A percentile compares a stretch with the other conserved stretches of the same genome.
Evolutionary conservation across 2,113 vertebrate genomes (phyloP).

Genomic region (Otocyon megalotis): DNA sequence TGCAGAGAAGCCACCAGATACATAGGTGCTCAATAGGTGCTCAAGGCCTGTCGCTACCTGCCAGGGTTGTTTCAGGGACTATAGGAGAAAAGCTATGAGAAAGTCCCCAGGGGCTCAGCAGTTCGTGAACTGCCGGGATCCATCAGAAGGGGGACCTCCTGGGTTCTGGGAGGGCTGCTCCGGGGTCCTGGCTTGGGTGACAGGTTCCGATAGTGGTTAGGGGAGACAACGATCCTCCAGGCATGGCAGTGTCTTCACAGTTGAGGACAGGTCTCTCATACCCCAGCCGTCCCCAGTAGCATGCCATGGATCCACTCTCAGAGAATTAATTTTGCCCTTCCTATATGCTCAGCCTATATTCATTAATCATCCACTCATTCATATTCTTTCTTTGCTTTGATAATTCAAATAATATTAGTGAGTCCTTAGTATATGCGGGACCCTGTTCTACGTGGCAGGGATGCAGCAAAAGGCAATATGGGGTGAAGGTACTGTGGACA

Average conservation of each 20-base stretch:
- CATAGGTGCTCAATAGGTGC: not conserved
- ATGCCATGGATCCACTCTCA: not conserved
- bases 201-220: not conserved
- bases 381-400: not conserved
- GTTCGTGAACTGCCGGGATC: not conserved
- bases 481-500: not conserved
- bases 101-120: not conserved
- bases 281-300: not conserved
- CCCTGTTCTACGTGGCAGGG: not conserved
- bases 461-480: not conserved
- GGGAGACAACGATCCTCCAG: not conserved
- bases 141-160: not conserved
- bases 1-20: not conserved
- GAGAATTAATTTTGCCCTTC: not conserved
- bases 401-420: not conserved
- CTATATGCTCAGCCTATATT: not conserved
- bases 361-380: not conserved
- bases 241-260: not conserved
- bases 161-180: not conserved
- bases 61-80: not conserved
- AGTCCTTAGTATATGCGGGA: not conserved
- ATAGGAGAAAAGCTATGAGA: not conserved
- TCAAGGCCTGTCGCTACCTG: not conserved
- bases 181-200: not conserved
- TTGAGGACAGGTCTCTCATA: not conserved